Percentiles rank a stretch among this genome's conserved stretches.
phyloP scores from a whole-genome alignment of 2,113 vertebrate species.

The Onychostruthus taczanowskii region DNA sequence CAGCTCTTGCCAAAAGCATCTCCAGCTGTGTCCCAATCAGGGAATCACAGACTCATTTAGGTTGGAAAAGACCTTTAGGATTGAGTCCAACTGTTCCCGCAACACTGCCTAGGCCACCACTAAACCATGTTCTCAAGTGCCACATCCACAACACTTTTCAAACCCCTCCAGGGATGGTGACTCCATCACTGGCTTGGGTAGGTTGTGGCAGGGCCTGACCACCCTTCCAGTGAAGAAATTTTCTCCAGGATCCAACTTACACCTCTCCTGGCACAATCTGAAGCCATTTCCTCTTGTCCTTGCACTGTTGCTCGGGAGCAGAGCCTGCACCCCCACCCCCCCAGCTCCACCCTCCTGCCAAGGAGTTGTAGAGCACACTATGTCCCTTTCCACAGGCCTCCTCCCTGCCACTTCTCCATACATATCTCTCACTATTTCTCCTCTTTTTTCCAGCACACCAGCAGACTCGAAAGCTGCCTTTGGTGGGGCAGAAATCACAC shows the following conservation, averaged over 20 bases:
- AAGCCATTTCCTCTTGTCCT: background rate
- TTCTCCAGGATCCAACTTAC: background rate
- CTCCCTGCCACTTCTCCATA: background rate
- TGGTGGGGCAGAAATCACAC: background rate
- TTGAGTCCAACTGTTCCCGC: background rate
- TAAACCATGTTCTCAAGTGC: background rate
- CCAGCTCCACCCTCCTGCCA: background rate
- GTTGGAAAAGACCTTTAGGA: background rate
- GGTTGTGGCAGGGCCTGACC: background rate
- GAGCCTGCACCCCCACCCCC: background rate
- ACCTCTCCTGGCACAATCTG: background rate
- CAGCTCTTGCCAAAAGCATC: background rate
- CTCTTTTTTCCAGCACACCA: background rate
- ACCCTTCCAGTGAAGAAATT: background rate
- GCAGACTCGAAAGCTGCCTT: background rate
- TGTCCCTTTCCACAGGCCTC: background rate
- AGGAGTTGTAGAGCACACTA: background rate
- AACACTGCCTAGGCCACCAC: background rate
- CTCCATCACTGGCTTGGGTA: background rate
- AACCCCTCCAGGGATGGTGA: background rate
- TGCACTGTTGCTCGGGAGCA: background rate
- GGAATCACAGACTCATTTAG: background rate
- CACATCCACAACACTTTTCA: background rate
- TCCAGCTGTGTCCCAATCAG: background rate
- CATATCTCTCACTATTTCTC: background rate